Base-by-base conservation (phyloP, 2,797 vertebrate species). In the Trichosurus vulpecula region DNA sequence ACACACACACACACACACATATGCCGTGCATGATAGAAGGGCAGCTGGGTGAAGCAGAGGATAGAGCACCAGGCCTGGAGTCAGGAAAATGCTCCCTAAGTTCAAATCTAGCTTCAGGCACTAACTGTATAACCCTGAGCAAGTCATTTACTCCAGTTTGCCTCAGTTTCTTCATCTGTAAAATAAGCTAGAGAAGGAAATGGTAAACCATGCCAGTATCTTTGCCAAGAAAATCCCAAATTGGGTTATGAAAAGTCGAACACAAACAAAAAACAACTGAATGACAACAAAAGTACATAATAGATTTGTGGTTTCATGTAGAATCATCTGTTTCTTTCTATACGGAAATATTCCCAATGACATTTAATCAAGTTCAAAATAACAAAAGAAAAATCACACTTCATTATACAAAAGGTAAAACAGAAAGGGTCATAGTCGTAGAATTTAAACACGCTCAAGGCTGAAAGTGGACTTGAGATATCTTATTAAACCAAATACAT, bases 1-100 rank as follows among this genome's bases (percentile, higher is more conserved):
- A n/a, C n/a, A 66, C 2, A n/a, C 19, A n/a, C 4, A 35, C 11
- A n/a, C 0, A 74, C 8, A 41, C 1, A 11, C 0, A 47, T 47
- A 81, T 41, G 19, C 19, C 41, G 3, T 47, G 19, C 74, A 27
- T 47, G 27, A 81, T 4, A 81, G 9, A 47, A 41, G 6, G n/a
- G 16, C 16, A 74, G 35, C 16, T 74, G 61, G 58, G 13, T 66
- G 35, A n/a, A 25, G 6, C 35, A 74, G 6, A 8, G n/a, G 1
- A 41, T 41, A 74, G 66, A 74, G 31, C 4, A 4, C 31, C 16
- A 35, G 13, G 16, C 2, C 66, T 74, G 16, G 16, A 41, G 19
- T 74, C n/a, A 22, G 61, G 14, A 66, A 6, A 66, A 16, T 61
- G 16, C 61, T 66, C n/a, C 61, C 2, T n/a, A 14, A 66, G 6